These are phyloP conservation scores for Odontocerum albicorne DNA, from an alignment of 2,888 invertebrate genomes.

Conservation along the genomic window DNA sequence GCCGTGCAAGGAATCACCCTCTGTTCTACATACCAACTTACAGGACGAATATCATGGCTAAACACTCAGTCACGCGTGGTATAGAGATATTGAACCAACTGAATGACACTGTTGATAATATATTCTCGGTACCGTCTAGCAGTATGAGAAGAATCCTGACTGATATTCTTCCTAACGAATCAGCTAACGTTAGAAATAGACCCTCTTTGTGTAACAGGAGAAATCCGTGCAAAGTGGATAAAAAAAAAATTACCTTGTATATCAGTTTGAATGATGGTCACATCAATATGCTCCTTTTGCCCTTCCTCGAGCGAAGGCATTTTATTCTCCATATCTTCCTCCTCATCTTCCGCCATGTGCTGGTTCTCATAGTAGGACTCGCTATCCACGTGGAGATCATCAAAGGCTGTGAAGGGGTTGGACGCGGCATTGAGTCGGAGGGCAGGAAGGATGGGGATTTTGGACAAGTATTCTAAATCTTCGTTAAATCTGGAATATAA, in stretches of 20 bases:
- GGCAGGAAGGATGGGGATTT: slow-evolving; percentile 81
- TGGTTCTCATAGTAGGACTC: slow-evolving; percentile 44
- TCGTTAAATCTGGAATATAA: slow-evolving; percentile 73
- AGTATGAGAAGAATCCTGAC: too few species aligned
- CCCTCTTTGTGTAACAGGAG: too few species aligned
- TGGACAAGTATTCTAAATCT: slow-evolving; percentile 73
- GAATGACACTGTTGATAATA: too few species aligned
- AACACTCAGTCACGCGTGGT: too few species aligned
- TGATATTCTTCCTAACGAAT: too few species aligned
- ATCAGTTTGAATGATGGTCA: slow-evolving; percentile 17
- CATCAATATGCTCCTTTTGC: slow-evolving; percentile 10
- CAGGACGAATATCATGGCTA: too few species aligned
- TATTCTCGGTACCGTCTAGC: too few species aligned
- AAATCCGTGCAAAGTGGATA: too few species aligned
- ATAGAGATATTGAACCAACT: too few species aligned
- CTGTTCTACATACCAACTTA: too few species aligned
- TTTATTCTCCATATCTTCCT: slow-evolving; percentile 16
- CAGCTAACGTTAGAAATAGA: too few species aligned
- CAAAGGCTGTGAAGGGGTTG: slow-evolving; percentile 63
- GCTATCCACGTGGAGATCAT: slow-evolving; percentile 55
- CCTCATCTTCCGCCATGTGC: slow-evolving; percentile 32
- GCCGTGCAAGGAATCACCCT: too few species aligned
- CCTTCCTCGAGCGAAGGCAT: slow-evolving; percentile 14
- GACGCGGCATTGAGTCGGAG: slow-evolving; percentile 67
- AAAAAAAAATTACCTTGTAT: slow-evolving; percentile 20